These are phyloP conservation scores for Phaethornis superciliosus DNA, from an alignment of 2,113 vertebrate genomes.

Conservation along the genomic window DNA sequence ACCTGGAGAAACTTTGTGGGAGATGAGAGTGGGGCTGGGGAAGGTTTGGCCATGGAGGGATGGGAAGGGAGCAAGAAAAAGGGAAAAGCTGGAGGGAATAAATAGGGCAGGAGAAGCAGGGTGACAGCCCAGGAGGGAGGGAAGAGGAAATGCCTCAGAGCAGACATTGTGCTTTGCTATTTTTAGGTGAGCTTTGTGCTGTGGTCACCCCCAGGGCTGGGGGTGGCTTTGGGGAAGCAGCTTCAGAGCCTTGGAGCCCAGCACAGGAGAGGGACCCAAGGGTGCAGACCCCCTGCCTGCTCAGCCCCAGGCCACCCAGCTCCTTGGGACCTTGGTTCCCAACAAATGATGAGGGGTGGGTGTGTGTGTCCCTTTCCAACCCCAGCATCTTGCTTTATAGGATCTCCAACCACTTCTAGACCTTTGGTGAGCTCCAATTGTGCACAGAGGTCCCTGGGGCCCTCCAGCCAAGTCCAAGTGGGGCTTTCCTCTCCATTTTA, in stretches of 20 bases:
- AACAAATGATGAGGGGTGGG: no score
- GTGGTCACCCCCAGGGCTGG: not conserved
- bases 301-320: no score
- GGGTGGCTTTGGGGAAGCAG: not conserved
- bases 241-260: not conserved
- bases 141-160: not conserved
- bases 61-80: accelerated
- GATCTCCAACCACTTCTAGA: not conserved
- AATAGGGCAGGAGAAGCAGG: not conserved
- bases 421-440: not conserved
- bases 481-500: not conserved
- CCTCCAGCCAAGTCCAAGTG: not conserved
- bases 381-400: not conserved
- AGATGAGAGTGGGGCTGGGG: not conserved
- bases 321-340: not conserved
- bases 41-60: no score
- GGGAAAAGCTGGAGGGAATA: not conserved
- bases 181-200: not conserved
- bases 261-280: not conserved
- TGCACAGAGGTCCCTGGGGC: not conserved
- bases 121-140: not conserved
- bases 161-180: not conserved
- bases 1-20: not conserved
- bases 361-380: not conserved
- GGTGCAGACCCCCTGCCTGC: accelerated